Evolutionary conservation across 2,113 vertebrate species (phyloP), one percentile per base, ranked within the genome.

Genomic region (Ovis canadensis): DNA sequence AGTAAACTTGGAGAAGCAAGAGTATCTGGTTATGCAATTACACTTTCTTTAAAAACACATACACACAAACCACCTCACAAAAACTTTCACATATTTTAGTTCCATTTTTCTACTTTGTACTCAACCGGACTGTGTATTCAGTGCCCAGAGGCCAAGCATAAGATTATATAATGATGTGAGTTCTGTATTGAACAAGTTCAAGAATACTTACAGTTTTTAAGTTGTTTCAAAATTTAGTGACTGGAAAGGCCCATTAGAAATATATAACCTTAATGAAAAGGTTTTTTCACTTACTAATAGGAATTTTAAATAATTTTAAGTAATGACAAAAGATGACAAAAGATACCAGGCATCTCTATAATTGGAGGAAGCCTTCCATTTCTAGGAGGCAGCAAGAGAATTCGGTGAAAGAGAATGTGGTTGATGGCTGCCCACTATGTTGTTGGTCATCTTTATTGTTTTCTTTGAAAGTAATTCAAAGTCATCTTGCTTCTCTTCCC

Each of bases 231-330:
- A 27, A 88, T 31, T 48, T 71, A 93, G 54, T 89, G 78, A 82
- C 67, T 60, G 17, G 27, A 45, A 91, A 78, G 80, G 0, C 33
- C 59, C n/a, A 60, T 6, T 89, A 87, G 81, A 96, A 93, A 87
- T 74, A 92, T 23, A 17, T 88, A 50, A 54, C 48, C 52, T 80
- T 67, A 91, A 2, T 95, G 96, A 40, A 87, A 86, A 89, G 21
- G 2, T 54, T 90, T 90, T 92, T 95, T 85, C 59, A 50, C 45
- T 48, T 94, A 27, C 48, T 67, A 50, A 71, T 40, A n/a, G 74
- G 67, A 96, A 52, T 55, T 48, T 91, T 97, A 50, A n/a, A 10
- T 96, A 81, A 91, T 89, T 97, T 77, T 77, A 95, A 55, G 45
- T 91, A 60, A 78, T 55, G 60, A 36, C 33, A 80, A 64, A 40